phyloP scores from a whole-genome alignment of 2,797 vertebrate species.

The Sebastes melanostomus region DNA sequence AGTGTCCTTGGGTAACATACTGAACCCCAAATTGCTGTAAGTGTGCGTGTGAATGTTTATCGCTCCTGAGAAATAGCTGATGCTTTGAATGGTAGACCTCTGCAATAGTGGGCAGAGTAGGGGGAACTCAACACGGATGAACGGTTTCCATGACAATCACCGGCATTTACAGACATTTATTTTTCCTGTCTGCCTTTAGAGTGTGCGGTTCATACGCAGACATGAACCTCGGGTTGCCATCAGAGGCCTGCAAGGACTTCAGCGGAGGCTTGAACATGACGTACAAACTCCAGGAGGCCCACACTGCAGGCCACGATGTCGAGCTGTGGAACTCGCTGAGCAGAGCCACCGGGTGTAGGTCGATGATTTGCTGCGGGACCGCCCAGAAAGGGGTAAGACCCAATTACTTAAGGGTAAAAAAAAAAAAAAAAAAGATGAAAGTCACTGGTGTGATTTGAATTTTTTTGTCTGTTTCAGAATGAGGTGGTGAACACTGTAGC shows the following conservation, averaged over 20 bases:
- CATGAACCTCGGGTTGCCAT: slow-evolving; percentile 42
- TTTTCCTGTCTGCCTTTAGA: slow-evolving; percentile 17
- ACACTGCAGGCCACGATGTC: neutral
- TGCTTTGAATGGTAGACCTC: too few species aligned
- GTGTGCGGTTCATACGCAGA: slow-evolving; percentile 62
- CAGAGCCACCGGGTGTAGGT: slow-evolving; percentile 38
- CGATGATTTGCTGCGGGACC: slow-evolving; percentile 63
- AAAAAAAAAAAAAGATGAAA: neutral
- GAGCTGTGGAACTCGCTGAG: slow-evolving; percentile 48
- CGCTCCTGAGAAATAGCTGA: too few species aligned
- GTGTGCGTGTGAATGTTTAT: too few species aligned
- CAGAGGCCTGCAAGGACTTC: slow-evolving; percentile 68
- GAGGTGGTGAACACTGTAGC: slow-evolving; percentile 2
- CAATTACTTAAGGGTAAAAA: neutral
- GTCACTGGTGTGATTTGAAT: neutral
- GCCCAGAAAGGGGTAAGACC: neutral
- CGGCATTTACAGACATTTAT: neutral
- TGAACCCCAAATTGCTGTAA: too few species aligned
- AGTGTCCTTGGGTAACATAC: too few species aligned
- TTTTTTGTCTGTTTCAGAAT: slow-evolving; percentile 22
- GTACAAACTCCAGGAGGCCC: neutral
- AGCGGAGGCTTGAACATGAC: slow-evolving; percentile 48
- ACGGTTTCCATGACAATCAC: neutral
- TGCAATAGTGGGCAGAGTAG: too few species aligned
- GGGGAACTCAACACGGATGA: neutral